These are phyloP conservation scores for Plectus sambesii DNA, from an alignment of 1,140 invertebrate species.

Conservation along the genomic window DNA sequence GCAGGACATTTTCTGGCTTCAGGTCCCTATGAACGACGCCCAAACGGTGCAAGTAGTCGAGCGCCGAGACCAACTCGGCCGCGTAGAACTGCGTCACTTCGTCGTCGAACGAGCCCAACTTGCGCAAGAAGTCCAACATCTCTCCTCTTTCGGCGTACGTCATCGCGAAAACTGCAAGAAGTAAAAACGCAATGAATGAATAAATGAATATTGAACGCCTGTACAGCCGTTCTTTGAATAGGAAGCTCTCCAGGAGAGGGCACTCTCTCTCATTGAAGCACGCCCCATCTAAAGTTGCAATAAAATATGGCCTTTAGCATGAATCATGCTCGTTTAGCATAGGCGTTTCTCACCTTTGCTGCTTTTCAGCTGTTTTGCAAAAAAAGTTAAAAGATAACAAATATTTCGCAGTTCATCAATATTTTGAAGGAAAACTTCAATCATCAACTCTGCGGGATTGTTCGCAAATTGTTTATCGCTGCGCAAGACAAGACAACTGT, in stretches of 20 bases:
- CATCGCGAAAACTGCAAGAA: slow-evolving; percentile 70
- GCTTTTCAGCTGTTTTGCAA: no score
- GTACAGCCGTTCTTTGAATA: not conserved
- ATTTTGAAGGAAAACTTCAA: no score
- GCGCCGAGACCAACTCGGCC: slow-evolving; percentile 75
- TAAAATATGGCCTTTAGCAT: no score
- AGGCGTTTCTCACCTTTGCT: not conserved
- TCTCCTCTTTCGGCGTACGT: slow-evolving; percentile 90
- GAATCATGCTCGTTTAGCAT: slow-evolving; percentile 8
- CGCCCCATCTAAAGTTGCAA: no score
- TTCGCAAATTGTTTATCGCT: no score
- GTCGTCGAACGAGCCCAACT: slow-evolving; percentile 75
- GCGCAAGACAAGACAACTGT: no score
- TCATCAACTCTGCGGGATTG: no score
- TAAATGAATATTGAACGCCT: not conserved
- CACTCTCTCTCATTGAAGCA: slow-evolving; percentile 2
- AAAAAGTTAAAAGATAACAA: no score
- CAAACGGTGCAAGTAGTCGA: slow-evolving; percentile 79
- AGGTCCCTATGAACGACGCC: slow-evolving; percentile 75
- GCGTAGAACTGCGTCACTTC: slow-evolving; percentile 81
- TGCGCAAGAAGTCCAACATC: slow-evolving; percentile 75
- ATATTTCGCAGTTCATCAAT: no score
- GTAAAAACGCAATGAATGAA: not conserved
- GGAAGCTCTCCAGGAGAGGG: not conserved
- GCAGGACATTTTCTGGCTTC: slow-evolving; percentile 57